Evolutionary conservation across 30 jellyfish, hydroid and myxozoan species (phyloP).

Genomic region (Cassiopea andromeda): DNA sequence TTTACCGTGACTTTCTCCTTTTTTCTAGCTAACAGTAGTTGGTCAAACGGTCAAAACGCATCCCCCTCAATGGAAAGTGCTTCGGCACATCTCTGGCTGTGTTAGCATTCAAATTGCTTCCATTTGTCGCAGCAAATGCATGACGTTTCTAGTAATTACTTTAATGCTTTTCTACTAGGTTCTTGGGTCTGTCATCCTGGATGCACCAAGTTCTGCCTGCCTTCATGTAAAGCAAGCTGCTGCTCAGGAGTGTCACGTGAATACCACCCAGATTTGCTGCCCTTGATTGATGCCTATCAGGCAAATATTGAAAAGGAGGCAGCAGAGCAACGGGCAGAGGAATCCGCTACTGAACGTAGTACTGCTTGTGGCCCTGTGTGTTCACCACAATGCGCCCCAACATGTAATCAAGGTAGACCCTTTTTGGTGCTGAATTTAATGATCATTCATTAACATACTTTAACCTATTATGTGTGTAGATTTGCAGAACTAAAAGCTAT

Average conservation of each 20-base stretch:
- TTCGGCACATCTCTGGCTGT: too few species aligned
- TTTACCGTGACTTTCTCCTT: too few species aligned
- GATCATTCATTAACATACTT: too few species aligned
- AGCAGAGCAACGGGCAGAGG: constrained; percentile 50
- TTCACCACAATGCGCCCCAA: constrained; percentile 80
- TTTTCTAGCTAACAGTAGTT: too few species aligned
- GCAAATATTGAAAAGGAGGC: constrained; percentile 74
- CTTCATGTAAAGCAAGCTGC: constrained; percentile 98
- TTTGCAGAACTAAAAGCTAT: too few species aligned
- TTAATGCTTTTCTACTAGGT: constrained; percentile 25
- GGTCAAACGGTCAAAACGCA: too few species aligned
- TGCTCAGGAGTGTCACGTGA: constrained; percentile 89
- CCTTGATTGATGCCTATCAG: constrained; percentile 85
- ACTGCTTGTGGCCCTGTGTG: constrained; percentile 90
- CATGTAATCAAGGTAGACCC: constrained; percentile 53
- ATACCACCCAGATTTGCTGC: constrained; percentile 94
- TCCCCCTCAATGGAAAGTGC: too few species aligned
- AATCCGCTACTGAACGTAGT: constrained; percentile 50
- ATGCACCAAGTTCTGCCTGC: constrained; percentile 87
- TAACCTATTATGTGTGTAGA: too few species aligned
- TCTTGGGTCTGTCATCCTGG: constrained; percentile 99
- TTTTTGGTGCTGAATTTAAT: neutral
- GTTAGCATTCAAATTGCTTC: too few species aligned
- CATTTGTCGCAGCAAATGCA: too few species aligned
- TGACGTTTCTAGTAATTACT: too few species aligned